phyloP scores from a whole-genome alignment of 1,140 invertebrate genomes.

The Choristoneura fumiferana region DNA sequence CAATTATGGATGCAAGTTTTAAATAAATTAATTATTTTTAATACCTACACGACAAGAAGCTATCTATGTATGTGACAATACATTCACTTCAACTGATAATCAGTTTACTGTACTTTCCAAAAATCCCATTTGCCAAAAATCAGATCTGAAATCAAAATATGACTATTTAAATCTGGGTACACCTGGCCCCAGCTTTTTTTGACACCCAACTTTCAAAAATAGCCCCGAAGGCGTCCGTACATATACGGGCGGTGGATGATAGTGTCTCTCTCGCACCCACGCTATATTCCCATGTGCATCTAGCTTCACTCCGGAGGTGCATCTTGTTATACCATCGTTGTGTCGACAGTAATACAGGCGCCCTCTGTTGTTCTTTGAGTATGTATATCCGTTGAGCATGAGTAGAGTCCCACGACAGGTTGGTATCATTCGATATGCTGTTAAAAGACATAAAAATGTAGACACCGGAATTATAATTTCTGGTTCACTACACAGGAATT shows the following conservation, averaged over 20 bases:
- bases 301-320: constrained; percentile 16
- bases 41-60: too few species aligned
- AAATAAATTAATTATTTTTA: too few species aligned
- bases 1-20: too few species aligned
- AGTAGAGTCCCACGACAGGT: constrained; percentile 27
- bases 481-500: too few species aligned
- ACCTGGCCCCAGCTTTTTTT: not conserved
- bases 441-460: not conserved
- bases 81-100: too few species aligned
- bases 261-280: not conserved
- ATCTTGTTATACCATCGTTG: not conserved
- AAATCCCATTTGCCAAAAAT: too few species aligned
- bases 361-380: constrained; percentile 27
- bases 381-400: constrained; percentile 41
- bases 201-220: not conserved
- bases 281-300: constrained; percentile 15
- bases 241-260: constrained; percentile 13
- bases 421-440: constrained; percentile 21
- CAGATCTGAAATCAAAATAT: too few species aligned
- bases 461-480: not conserved
- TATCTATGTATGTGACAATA: too few species aligned
- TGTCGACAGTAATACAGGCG: constrained; percentile 15
- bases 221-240: not conserved
- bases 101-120: too few species aligned
- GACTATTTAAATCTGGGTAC: too few species aligned